These are phyloP conservation scores for Dasyurus viverrinus DNA, from an alignment of 2,113 vertebrate species.

Conservation along the genomic window DNA sequence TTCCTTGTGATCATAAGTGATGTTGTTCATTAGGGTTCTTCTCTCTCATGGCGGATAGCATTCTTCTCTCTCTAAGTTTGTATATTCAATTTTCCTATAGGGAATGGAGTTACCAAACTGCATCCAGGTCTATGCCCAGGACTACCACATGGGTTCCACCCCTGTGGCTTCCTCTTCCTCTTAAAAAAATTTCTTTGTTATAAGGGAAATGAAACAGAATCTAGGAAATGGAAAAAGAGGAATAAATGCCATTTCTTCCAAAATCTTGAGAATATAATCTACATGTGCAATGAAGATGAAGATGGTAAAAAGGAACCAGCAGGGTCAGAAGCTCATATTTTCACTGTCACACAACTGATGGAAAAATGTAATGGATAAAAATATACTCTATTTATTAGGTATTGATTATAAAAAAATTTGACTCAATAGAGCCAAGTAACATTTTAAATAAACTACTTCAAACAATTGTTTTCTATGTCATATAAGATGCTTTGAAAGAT, in stretches of 20 bases:
- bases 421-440: not conserved
- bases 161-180: not conserved
- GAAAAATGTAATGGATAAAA: not conserved
- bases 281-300: not conserved
- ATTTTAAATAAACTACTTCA: not conserved
- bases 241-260: not conserved
- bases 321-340: not conserved
- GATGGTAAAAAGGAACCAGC: not conserved
- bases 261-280: not conserved
- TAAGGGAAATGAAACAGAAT: not conserved
- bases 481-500: not conserved
- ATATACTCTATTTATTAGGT: not conserved
- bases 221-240: not conserved
- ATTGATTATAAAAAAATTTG: not conserved
- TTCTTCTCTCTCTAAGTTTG: too few relatives aligned
- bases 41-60: too few relatives aligned
- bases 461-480: not conserved
- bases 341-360: not conserved
- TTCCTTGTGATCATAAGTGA: too few relatives aligned
- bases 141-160: too few relatives aligned
- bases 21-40: too few relatives aligned
- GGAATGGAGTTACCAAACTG: too few relatives aligned
- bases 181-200: not conserved
- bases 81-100: too few relatives aligned
- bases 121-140: too few relatives aligned